Base-by-base conservation (phyloP, 2,888 invertebrate genomes). In the Drosophila suboccidentalis region DNA sequence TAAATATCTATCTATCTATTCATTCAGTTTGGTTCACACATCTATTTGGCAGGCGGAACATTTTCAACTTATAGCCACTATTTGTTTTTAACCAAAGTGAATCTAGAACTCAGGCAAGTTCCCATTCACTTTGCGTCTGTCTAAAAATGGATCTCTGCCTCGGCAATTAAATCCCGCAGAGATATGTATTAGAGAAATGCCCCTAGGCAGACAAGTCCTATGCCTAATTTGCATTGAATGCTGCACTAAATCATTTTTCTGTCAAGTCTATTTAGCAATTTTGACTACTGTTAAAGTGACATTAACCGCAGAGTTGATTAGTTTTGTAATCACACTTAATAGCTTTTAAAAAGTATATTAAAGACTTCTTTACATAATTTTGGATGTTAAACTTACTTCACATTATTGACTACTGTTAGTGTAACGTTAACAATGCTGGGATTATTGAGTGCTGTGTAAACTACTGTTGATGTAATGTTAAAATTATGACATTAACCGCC, bases 81-180 rank as follows among this genome's bases (percentile, higher is more conserved):
- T 77, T 68, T 46, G 50, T 71, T 66, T 84, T 82, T 63, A 58
- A 58, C 47, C 51, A 61, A 70, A 64, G 67, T 77, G 82, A 38
- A 46, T 62, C 34, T 61, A 62, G 61, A 29, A 55, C 44, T 72
- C 41, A 41, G 50, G 34, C 55, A 62, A 22, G 61, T 61, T 49
- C 53, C 61, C 80, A 73, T 65, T 78, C 55, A 79, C 53, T 68
- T 60, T 19, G 55, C 51, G 55, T 34, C 54, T 38, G 58, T 72
- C 83, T 84, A 84, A 88, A 82, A 69, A 75, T 82, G 86, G 80
- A 82, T 75, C 64, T 44, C 50, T 54, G 70, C 60, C 55, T 55
- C 60, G 77, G 77, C 88, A 76, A 84, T 87, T 82, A 77, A 87
- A 68, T 10, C 55, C 66, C 64, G 57, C 47, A 67, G 53, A 60